Conservation (phyloP, 2,797 vertebrate genomes). For the Molothrus aeneus region DNA sequence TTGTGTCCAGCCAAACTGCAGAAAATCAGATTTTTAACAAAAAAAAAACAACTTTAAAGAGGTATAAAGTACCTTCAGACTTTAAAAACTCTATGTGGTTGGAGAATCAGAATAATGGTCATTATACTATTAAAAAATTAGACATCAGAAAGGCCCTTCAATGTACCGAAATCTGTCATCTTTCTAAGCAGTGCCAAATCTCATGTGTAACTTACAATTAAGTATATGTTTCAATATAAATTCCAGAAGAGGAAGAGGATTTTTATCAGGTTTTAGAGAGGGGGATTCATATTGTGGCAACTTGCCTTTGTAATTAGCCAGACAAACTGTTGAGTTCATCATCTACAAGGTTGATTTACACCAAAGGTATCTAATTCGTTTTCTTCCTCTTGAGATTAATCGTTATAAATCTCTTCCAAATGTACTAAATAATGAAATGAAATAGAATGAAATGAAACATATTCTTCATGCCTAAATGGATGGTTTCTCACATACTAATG, state of each 20-base stretch:
- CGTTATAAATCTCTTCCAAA: slow-evolving; percentile 7
- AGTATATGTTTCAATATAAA: not conserved
- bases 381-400: slow-evolving; percentile 45
- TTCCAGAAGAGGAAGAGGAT: not conserved
- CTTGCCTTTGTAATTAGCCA: not conserved
- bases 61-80: not conserved
- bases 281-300: not conserved
- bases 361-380: slow-evolving; percentile 22
- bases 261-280: not conserved
- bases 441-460: slow-evolving; percentile 14
- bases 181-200: not conserved
- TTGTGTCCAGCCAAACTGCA: not conserved
- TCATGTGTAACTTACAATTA: not conserved
- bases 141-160: not conserved
- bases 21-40: not conserved
- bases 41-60: not conserved
- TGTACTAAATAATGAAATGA: slow-evolving; percentile 22
- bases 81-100: not conserved
- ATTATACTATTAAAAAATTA: not conserved
- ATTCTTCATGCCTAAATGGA: slow-evolving; percentile 1
- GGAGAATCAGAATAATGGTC: not conserved
- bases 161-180: not conserved
- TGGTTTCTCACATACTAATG: slow-evolving; percentile 28
- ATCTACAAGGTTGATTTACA: not conserved
- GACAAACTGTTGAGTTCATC: not conserved